Evolutionary conservation across 2,888 invertebrate species (phyloP).

Genomic region (Dryococelus australis): DNA sequence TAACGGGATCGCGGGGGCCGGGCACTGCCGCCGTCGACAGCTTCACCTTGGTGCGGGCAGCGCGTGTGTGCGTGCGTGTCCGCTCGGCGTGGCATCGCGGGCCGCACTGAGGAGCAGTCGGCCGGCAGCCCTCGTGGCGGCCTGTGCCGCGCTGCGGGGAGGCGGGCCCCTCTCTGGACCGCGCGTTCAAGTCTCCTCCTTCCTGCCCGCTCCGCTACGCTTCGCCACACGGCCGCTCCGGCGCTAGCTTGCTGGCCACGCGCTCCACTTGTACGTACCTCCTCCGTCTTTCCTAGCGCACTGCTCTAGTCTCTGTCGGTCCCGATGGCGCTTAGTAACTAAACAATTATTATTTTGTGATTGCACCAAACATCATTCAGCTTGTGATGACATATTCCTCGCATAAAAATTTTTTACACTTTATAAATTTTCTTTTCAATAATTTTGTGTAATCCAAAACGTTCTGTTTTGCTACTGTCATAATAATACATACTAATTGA

Average conservation of each 20-base stretch:
- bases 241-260: not conserved
- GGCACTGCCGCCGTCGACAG: not conserved
- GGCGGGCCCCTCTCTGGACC: not conserved
- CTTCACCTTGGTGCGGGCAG: not conserved
- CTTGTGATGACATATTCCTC: too few species aligned
- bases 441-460: too few species aligned
- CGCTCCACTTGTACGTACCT: too few species aligned
- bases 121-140: not conserved
- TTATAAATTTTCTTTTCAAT: too few species aligned
- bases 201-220: not conserved
- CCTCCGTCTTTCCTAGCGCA: too few species aligned
- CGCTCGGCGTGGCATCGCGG: not conserved
- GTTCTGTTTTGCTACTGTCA: too few species aligned
- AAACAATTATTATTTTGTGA: too few species aligned
- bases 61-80: not conserved
- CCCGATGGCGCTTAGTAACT: too few species aligned
- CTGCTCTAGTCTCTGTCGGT: too few species aligned
- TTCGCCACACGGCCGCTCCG: not conserved
- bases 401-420: too few species aligned
- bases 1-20: not conserved
- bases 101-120: not conserved
- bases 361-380: too few species aligned
- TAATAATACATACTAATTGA: too few species aligned
- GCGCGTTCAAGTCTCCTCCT: conserved; percentile 1
- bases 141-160: not conserved